Percentiles rank a stretch among this genome's conserved stretches.
phyloP scores from a whole-genome alignment of 1,140 invertebrate genomes.

The Pinna nobilis region DNA sequence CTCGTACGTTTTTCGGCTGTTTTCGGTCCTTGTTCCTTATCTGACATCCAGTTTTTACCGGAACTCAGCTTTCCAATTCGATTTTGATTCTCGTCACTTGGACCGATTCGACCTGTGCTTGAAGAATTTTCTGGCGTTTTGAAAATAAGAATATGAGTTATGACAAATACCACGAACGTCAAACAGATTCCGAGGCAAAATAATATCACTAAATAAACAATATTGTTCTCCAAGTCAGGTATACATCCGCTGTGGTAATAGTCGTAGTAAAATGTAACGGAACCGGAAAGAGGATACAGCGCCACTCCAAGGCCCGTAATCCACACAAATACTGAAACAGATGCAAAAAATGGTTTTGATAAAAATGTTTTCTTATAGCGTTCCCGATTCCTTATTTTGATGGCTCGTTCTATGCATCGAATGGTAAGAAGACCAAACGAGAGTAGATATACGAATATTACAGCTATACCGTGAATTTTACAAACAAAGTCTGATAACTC shows the following conservation, averaged over 20 bases:
- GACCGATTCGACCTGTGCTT: neutral
- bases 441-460: slow-evolving; percentile 12
- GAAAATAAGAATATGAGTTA: neutral
- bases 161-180: neutral
- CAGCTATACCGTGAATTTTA: slow-evolving; percentile 10
- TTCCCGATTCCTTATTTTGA: slow-evolving; percentile 7
- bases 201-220: neutral
- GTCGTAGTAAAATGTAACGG: slow-evolving; percentile 23
- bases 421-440: slow-evolving; percentile 12
- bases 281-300: slow-evolving; percentile 12
- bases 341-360: neutral
- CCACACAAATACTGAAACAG: slow-evolving; percentile 10
- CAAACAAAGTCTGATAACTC: slow-evolving; percentile 9
- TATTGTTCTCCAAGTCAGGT: neutral
- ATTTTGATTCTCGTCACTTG: neutral
- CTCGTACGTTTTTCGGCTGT: slow-evolving; percentile 1
- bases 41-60: neutral
- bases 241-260: slow-evolving; percentile 30
- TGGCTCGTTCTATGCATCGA: slow-evolving; percentile 8
- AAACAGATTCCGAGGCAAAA: slow-evolving; percentile 14
- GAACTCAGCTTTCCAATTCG: neutral
- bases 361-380: slow-evolving; percentile 15
- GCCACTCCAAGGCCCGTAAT: slow-evolving; percentile 4
- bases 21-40: neutral
- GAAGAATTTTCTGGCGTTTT: neutral